These are phyloP conservation scores for Metopolophium dirhodum DNA, from an alignment of 1,140 invertebrate genomes.

Conservation along the genomic window DNA sequence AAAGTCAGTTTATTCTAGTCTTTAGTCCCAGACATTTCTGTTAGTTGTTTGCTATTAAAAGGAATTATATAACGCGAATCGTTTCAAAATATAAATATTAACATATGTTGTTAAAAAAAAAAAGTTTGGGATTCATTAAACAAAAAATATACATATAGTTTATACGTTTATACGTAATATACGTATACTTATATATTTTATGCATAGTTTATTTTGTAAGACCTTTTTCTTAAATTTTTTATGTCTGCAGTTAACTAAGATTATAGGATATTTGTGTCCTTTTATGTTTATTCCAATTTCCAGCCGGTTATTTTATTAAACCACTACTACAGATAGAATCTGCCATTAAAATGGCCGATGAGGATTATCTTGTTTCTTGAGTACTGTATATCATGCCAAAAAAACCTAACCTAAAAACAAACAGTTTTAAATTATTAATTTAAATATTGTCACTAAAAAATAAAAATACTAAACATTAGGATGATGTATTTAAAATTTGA, in stretches of 20 bases:
- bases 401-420: not conserved
- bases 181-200: not conserved
- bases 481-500: not conserved
- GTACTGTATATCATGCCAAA: slow-evolving; percentile 23
- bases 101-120: not conserved
- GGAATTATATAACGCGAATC: not conserved
- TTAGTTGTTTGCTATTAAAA: not conserved
- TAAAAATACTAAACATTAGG: not conserved
- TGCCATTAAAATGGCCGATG: not conserved
- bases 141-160: not conserved
- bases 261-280: not conserved
- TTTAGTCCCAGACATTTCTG: not conserved
- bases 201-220: not conserved
- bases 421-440: slow-evolving; percentile 42
- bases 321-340: not conserved
- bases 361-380: not conserved
- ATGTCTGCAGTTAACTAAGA: not conserved
- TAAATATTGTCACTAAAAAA: not conserved
- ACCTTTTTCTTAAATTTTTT: not conserved
- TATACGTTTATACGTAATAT: too few relatives aligned
- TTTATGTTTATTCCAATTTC: slow-evolving; percentile 25
- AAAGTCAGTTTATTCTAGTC: not conserved
- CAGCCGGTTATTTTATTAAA: slow-evolving; percentile 26
- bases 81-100: not conserved
- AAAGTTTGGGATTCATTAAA: not conserved